Base-by-base conservation (phyloP, 1,140 invertebrate genomes). In the Papilio xuthus region DNA sequence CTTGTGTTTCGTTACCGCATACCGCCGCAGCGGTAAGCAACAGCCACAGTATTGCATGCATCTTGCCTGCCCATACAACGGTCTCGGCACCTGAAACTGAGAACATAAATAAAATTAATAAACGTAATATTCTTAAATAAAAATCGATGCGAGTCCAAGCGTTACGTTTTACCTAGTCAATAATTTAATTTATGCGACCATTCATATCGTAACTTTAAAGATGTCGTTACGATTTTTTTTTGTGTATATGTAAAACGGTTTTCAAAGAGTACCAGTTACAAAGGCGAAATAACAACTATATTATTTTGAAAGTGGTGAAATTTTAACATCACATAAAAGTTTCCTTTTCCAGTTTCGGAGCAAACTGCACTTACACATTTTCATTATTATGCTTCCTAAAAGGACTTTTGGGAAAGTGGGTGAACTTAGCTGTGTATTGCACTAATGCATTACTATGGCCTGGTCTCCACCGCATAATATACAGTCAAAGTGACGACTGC, bases 1-100 rank as follows among this genome's bases (percentile, higher is more conserved):
- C 85, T 74, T 90, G 85, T 50, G 79, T 87, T 26, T 86, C 85
- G 18, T 88, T 85, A 73, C 88, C 90, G 28, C 84, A 32, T 7
- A 81, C 85, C 81, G 83, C 82, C 80, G 81, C 82, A 23, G 84
- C 84, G 20, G 80, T 63, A 67, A 91, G 67, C n/a, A 93, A 74
- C 74, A 91, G 71, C 83, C 80, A 88, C 70, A 89, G 75, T 15
- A 77, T 72, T 32, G 82, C 77, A 28, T 84, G 84, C 91, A 93
- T 93, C 78, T 82, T 90, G 82, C 79, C 70, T 76, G 79, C 81
- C 86, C 86, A 84, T 86, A 83, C 85, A 90, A 83, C 81, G 53
- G 76, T 78, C 63, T 23, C 72, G 23, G 15, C 78, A 84, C 84
- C 91, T 93, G 90, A 69, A 92, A 91, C 80, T 88, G 80, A 70